These are phyloP conservation scores for Drosophila demipolita DNA, from an alignment of 2,888 invertebrate species.

Conservation along the genomic window DNA sequence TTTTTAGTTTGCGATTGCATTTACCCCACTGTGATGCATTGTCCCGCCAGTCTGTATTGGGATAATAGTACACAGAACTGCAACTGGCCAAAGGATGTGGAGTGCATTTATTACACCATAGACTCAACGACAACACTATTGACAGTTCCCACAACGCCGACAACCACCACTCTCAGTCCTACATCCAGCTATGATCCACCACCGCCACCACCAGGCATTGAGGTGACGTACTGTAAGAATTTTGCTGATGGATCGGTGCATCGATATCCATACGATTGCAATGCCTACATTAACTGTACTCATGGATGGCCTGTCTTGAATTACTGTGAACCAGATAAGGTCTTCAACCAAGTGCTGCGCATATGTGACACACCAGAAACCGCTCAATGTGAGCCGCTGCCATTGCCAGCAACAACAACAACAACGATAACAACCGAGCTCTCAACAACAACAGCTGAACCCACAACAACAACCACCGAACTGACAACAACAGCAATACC, in stretches of 20 bases:
- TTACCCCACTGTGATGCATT: conserved; percentile 67
- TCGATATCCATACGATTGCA: conserved; percentile 70
- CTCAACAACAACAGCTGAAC: conserved; percentile 22
- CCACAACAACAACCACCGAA: conserved; percentile 19
- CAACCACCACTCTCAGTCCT: background rate
- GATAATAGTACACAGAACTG: conserved; percentile 62
- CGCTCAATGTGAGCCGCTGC: conserved; percentile 59
- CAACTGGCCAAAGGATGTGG: conserved; percentile 49
- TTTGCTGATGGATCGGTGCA: conserved; percentile 38
- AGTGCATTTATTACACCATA: conserved; percentile 50
- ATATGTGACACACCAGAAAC: conserved; percentile 77
- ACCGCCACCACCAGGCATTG: conserved; percentile 44
- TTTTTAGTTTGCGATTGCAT: conserved; percentile 75
- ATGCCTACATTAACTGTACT: conserved; percentile 75
- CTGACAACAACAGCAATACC: conserved; percentile 40
- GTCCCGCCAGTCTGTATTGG: conserved; percentile 60
- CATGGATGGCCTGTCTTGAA: conserved; percentile 59
- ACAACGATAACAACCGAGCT: conserved; percentile 13
- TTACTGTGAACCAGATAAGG: conserved; percentile 63
- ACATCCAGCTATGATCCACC: conserved; percentile 48
- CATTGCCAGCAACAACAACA: conserved; percentile 43
- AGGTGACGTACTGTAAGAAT: conserved; percentile 42
- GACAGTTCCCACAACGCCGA: conserved; percentile 7
- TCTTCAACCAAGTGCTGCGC: conserved; percentile 54
- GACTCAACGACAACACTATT: conserved; percentile 12